A percentile compares a stretch with the other conserved stretches of the same genome.
Conservation (phyloP, 2,797 vertebrate species). For the Diceros bicornis region DNA sequence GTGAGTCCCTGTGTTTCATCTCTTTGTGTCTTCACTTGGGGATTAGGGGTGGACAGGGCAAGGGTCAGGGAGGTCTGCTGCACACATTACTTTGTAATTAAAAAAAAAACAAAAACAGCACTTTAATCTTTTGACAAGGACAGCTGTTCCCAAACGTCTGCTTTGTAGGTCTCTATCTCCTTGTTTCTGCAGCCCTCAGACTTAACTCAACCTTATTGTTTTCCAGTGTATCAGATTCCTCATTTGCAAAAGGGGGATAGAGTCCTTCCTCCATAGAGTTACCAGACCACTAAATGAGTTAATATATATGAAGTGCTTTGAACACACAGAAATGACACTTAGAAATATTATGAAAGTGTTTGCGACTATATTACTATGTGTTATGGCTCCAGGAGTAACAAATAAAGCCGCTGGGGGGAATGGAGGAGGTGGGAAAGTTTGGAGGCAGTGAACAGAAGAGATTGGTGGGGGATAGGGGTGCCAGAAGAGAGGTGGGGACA, state of each 20-base stretch:
- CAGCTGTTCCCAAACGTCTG: slow-evolving; percentile 17
- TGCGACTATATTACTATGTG: background rate
- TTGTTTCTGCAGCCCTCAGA: slow-evolving; percentile 9
- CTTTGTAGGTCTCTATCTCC: background rate
- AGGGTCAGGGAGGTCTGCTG: slow-evolving; percentile 45
- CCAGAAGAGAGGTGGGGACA: background rate
- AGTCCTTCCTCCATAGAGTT: background rate
- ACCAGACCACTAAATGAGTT: background rate
- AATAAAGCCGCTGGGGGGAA: background rate
- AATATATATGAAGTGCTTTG: background rate
- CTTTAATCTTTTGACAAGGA: slow-evolving; percentile 43
- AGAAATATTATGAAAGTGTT: background rate
- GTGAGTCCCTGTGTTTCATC: background rate
- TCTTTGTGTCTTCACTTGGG: background rate
- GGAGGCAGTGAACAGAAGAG: background rate
- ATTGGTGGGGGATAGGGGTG: background rate
- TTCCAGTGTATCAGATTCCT: background rate
- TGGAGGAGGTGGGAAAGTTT: background rate
- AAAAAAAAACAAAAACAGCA: background rate
- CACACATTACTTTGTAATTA: slow-evolving; percentile 7
- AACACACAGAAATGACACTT: background rate
- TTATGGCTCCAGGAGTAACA: background rate
- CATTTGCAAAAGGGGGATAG: background rate
- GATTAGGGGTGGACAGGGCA: background rate
- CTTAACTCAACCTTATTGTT: background rate